Evolutionary conservation across 2,888 invertebrate species (phyloP).

Genomic region (Hesperia comma): DNA sequence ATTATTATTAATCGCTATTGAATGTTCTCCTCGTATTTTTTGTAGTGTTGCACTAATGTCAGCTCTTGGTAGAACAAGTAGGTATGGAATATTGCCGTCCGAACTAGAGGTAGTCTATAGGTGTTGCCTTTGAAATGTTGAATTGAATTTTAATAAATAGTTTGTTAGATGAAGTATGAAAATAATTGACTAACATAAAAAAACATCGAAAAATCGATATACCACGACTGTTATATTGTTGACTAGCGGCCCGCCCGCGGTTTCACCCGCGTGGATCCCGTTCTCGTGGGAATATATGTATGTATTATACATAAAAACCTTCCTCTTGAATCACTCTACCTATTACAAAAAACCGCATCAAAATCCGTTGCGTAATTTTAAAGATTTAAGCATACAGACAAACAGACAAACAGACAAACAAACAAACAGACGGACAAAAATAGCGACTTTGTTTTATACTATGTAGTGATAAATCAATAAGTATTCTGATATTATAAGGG

Average conservation of each 20-base stretch:
- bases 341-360: no score
- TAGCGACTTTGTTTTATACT: no score
- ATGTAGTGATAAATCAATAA: slow-evolving; percentile 25
- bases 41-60: slow-evolving; percentile 32
- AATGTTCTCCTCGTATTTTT: slow-evolving; percentile 28
- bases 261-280: no score
- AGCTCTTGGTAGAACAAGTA: slow-evolving; percentile 36
- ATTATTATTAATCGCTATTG: slow-evolving; percentile 34
- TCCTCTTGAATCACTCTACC: no score
- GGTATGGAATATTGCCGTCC: slow-evolving; percentile 35
- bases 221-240: slow-evolving; percentile 26
- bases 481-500: slow-evolving; percentile 21
- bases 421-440: no score
- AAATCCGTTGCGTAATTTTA: no score
- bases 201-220: slow-evolving; percentile 20
- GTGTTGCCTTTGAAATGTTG: slow-evolving; percentile 22
- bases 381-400: no score
- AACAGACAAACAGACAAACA: no score
- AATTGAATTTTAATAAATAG: slow-evolving; percentile 22
- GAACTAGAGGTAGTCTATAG: slow-evolving; percentile 27
- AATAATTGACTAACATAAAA: slow-evolving; percentile 26
- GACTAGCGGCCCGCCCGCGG: no score
- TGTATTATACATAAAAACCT: no score
- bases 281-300: no score
- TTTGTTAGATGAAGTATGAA: slow-evolving; percentile 16